Evolutionary conservation across 2,888 invertebrate genomes (phyloP), one percentile per base, ranked within the genome.

Genomic region (Cactoblastis cactorum): DNA sequence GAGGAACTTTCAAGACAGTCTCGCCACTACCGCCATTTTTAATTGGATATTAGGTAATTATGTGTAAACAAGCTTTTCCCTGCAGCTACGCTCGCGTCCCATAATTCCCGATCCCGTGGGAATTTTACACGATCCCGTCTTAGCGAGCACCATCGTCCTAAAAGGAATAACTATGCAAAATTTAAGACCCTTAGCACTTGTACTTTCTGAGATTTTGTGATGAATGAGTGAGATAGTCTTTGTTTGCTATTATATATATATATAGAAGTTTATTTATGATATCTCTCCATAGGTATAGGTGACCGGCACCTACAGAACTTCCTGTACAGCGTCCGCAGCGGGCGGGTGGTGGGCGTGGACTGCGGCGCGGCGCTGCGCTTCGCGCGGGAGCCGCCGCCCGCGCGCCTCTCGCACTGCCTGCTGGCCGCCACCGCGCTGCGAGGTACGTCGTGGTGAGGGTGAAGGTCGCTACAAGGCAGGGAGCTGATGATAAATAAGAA

Each of bases 271-370:
- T 38, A 38, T 4, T 2, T 28, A 32, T 33, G 33, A 0, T 1
- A 9, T 35, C 12, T n/a, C 19, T 38, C 3, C 56, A n/a, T 28
- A 85, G 85, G 84, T 1, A 50, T 84, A 0, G 78, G 77, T 1
- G 85, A 86, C 56, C 71, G 86, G 0, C 86, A 86, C 48, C 54
- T 84, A 0, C 67, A 81, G 45, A 85, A 85, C 56, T 57, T 80
- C 1, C 50, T 85, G 66, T 74, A 62, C 19, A 50, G 52, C 5
- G 5, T 19, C 0, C 52, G 50, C 1, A 57, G 59, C 15, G 83
- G 85, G 33, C 60, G 59, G 2, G 55, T 75, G 11, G 67, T 67
- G 12, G 61, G 64, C 38, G 69, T 85, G 1, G 85, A 86, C 68
- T 77, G 76, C 71, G 78, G 65, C 49, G 64, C 68, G 11, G 47